Base-by-base conservation (phyloP, 2,113 vertebrate species). In the Scomber colias region DNA sequence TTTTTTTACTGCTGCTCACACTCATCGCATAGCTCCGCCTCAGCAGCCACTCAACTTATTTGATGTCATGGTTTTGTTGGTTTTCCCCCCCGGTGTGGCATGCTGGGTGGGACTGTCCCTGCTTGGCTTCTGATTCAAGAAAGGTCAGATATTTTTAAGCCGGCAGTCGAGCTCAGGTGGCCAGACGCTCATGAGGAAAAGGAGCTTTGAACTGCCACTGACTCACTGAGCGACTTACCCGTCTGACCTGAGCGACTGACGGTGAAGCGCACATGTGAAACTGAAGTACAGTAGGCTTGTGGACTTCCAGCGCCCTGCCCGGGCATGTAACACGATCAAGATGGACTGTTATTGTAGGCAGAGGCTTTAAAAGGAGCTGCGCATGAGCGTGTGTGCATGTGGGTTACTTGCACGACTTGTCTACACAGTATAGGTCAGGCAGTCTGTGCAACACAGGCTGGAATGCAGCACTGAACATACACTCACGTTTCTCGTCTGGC, bases 381-480 rank as follows among this genome's bases (percentile, higher is more conserved):
- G 31, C 65, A 79, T 70, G 81, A 50, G 81, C 14, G 0, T 63
- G 74, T 64, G 82, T 64, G 70, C 60, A 68, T 77, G 67, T 56
- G 71, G 75, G 72, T 61, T 84, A 65, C 82, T 78, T 48, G 81
- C 81, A 79, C 40, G 75, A 84, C 84, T 85, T 70, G 84, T 92
- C 88, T 85, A 40, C 89, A 85, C 87, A 63, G 84, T 81, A 50
- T 78, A 86, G 92, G 85, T 90, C 90, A 82, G 77, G 76, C 81
- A 55, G 76, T 75, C 75, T 86, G n/a, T 75, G 71, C 77, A 62
- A 62, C 53, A 45, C 71, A 14, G 63, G 71, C 71, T 85, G 93
- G 91, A 92, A 94, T 92, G 89, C 87, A 63, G 78, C 53, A 14
- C 84, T 84, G 87, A 90, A 87, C 89, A 80, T 87, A 77, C 19